Evolutionary conservation across 92 coral and sea anemone genomes (phyloP), one percentile per base, ranked within the genome.

Genomic region (Parazoanthus atlanticus): DNA sequence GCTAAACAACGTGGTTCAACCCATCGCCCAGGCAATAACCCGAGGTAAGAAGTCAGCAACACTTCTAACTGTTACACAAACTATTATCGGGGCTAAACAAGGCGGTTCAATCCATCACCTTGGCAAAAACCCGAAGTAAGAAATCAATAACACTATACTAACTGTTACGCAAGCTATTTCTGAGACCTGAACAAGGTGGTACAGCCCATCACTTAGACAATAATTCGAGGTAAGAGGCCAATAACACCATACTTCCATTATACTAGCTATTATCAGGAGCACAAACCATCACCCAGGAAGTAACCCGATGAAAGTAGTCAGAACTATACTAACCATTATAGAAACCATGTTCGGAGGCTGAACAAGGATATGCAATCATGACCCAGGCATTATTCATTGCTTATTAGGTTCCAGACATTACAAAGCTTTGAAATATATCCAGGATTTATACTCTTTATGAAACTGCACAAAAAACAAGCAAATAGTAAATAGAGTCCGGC

Each of bases 1-100:
- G 16, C 67, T 84, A 70, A 67, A 70, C 78, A 46, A 72, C 3
- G 87, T 84, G 5, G 65, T 69, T 38, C 87, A 71, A 46, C 87
- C 87, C 8, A 84, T 46, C 43, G 2, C 66, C n/a, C 67, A 17
- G 78, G 65, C 78, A 1, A 71, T 84, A 72, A 8, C 26, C 30
- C 54, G 87, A 84, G 87, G 87, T 84, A 71, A 40, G 87, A 41
- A 15, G 36, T 72, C 26, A 46, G 17, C 58, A 52, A 15, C 58
- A 52, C 58, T 52, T 8, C 66, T 4, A 84, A 70, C 29, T 54
- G 79, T 33, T 84, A 43, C 79, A 69, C 78, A 6, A 70, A 34
- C 41, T 84, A 71, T 29, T 84, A 84, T 84, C 79, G 31, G 11
- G 87, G 7, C 41, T 71, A 43, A 67, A 70, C 67, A 46, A 49